These are phyloP conservation scores for Threskiornis aethiopicus DNA, from an alignment of 2,797 vertebrate genomes.

Conservation along the genomic window DNA sequence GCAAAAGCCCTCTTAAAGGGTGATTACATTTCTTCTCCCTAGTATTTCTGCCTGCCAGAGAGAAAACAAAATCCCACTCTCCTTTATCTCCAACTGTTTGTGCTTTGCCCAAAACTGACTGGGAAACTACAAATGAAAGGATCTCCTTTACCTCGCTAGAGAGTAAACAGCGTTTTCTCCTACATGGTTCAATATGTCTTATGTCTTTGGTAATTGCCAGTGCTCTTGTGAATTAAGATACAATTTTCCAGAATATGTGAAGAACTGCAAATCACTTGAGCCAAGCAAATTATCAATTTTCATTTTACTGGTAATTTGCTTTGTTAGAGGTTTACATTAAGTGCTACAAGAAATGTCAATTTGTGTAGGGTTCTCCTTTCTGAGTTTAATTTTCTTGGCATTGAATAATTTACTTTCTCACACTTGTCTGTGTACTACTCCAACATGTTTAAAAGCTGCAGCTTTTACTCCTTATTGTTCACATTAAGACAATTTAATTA, in stretches of 20 bases:
- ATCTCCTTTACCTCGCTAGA: neutral
- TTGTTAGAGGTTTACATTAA: neutral
- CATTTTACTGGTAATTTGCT: constrained; percentile 18
- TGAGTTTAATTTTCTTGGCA: constrained; percentile 33
- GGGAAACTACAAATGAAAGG: neutral
- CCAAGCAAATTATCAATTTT: constrained; percentile 28
- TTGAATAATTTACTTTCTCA: constrained; percentile 32
- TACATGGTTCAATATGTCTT: neutral
- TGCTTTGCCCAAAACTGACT: neutral
- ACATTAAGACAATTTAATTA: constrained; percentile 71
- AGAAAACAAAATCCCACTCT: neutral
- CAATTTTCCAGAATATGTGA: neutral
- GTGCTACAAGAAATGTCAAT: neutral
- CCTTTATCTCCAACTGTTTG: neutral
- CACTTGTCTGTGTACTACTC: neutral
- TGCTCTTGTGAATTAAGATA: neutral
- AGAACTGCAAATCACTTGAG: neutral
- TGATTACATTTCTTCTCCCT: neutral
- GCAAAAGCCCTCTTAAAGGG: neutral
- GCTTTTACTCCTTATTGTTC: constrained; percentile 43
- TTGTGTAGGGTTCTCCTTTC: neutral
- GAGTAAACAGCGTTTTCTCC: neutral
- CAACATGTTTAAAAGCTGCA: constrained; percentile 21
- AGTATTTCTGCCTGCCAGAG: neutral
- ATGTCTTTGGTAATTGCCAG: neutral